Evolutionary conservation across 2,113 vertebrate species (phyloP).

Genomic region (Cnemophilus loriae): DNA sequence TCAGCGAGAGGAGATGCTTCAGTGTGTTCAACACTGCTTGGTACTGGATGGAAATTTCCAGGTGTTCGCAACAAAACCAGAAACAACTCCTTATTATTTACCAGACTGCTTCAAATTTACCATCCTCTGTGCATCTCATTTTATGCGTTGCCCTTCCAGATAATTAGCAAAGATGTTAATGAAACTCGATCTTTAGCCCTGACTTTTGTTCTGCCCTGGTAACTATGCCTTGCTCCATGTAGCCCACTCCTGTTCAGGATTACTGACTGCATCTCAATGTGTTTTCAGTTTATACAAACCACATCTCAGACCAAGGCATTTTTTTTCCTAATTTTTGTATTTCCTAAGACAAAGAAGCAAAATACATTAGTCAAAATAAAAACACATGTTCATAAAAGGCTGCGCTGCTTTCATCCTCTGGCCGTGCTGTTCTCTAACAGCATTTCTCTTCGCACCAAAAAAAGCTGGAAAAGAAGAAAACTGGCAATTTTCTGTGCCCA

Average conservation of each 20-base stretch:
- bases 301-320: background rate
- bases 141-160: background rate
- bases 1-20: background rate
- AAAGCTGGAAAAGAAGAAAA: background rate
- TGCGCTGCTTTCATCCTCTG: background rate
- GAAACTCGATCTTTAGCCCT: background rate
- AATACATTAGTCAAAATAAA: conserved; percentile 42
- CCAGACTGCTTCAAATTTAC: background rate
- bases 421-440: background rate
- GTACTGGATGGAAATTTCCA: conserved; percentile 10
- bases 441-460: background rate
- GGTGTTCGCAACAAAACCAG: background rate
- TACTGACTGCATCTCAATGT: conserved; percentile 3
- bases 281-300: conserved; percentile 35
- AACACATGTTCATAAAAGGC: conserved; percentile 26
- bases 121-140: background rate
- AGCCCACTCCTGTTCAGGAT: background rate
- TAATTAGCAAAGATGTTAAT: background rate
- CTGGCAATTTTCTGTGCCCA: background rate
- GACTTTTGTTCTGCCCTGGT: background rate
- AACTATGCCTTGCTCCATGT: background rate
- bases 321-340: conserved; percentile 4
- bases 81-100: background rate
- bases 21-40: background rate
- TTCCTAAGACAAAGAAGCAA: conserved; percentile 51